Conservation (phyloP, 2,113 vertebrate species). For the Lampris incognitus region DNA sequence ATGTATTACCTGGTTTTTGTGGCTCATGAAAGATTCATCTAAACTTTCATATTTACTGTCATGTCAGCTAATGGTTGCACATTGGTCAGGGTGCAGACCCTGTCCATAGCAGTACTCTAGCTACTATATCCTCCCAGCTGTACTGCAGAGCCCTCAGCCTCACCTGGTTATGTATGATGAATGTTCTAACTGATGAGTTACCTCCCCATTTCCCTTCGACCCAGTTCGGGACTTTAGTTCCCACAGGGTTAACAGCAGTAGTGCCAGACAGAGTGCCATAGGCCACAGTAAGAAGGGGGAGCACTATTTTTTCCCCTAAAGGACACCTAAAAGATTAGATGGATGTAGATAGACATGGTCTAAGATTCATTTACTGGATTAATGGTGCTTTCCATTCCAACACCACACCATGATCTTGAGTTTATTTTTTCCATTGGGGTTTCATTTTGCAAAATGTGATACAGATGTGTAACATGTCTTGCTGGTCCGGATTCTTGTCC, state of each 20-base stretch:
- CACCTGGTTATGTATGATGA: constrained; percentile 50
- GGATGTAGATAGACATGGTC: constrained; percentile 50
- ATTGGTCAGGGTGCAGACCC: constrained; percentile 52
- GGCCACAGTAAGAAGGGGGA: constrained; percentile 30
- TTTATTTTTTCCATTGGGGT: constrained; percentile 47
- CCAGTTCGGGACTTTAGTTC: constrained; percentile 6
- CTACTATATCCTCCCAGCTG: constrained; percentile 14
- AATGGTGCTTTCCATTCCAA: constrained; percentile 78
- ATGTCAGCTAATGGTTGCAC: constrained; percentile 41
- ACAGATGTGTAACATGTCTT: constrained; percentile 31
- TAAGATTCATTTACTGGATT: constrained; percentile 51
- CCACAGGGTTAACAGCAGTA: constrained; percentile 35
- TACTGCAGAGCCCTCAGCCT: constrained; percentile 26
- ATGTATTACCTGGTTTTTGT: constrained; percentile 39
- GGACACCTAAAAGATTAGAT: constrained; percentile 29
- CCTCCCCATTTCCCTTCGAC: constrained; percentile 8
- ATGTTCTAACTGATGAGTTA: constrained; percentile 62
- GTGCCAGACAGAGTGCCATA: constrained; percentile 61
- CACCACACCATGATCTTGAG: constrained; percentile 51
- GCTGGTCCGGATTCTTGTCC: constrained; percentile 16
- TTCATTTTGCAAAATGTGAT: constrained; percentile 47
- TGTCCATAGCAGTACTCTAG: constrained; percentile 66
- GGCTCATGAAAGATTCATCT: constrained; percentile 33
- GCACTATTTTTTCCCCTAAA: constrained; percentile 14
- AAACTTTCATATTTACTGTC: constrained; percentile 25